These are phyloP conservation scores for Stenotaenia linearis DNA, from an alignment of 2,888 invertebrate species.

Conservation along the genomic window DNA sequence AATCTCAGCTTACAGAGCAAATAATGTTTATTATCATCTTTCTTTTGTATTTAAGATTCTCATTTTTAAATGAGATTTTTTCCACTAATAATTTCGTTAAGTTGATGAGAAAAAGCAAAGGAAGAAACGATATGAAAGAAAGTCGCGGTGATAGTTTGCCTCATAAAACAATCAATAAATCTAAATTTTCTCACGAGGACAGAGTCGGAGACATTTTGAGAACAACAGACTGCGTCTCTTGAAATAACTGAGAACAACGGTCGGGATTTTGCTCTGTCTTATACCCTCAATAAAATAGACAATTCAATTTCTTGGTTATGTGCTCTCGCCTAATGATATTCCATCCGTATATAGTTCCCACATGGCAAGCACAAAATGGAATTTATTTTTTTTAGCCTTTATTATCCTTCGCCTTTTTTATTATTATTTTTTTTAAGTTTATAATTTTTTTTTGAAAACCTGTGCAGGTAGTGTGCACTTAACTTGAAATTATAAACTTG, in stretches of 20 bases:
- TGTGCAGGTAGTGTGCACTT: background rate
- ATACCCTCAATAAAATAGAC: slow-evolving; percentile 22
- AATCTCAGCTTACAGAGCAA: background rate
- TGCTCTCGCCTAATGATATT: slow-evolving; percentile 23
- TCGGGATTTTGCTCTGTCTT: slow-evolving; percentile 7
- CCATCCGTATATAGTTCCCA: slow-evolving; percentile 24
- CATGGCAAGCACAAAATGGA: slow-evolving; percentile 24
- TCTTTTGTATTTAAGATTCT: background rate
- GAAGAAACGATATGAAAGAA: background rate
- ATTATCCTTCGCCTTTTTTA: background rate
- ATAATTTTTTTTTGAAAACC: background rate
- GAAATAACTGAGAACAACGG: slow-evolving; percentile 20
- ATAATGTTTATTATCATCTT: slow-evolving; percentile 1
- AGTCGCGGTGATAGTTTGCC: background rate
- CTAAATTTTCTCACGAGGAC: slow-evolving; percentile 21
- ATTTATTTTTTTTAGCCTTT: background rate
- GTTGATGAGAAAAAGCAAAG: background rate
- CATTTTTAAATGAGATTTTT: background rate
- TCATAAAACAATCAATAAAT: slow-evolving; percentile 24
- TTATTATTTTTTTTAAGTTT: background rate
- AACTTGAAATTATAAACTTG: slow-evolving; percentile 1
- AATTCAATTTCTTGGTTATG: slow-evolving; percentile 26
- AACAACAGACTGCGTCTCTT: slow-evolving; percentile 24
- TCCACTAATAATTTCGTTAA: background rate
- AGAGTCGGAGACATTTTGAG: slow-evolving; percentile 5